Conservation (phyloP, 2,888 invertebrate genomes). For the Tipula helvola region DNA sequence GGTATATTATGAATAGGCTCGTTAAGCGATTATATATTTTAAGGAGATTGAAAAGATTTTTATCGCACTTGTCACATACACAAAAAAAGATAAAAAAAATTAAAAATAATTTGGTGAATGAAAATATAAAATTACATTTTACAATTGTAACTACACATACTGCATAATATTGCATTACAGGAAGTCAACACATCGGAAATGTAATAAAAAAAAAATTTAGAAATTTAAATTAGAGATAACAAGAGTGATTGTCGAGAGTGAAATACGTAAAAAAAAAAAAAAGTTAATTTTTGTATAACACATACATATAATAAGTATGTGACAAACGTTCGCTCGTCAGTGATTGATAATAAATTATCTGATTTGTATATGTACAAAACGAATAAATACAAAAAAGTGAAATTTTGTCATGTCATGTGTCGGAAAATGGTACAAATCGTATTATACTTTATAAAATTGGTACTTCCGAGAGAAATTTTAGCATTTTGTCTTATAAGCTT, state of each 20-base stretch:
- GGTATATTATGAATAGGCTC: background rate
- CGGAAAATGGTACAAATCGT: background rate
- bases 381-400: background rate
- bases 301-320: background rate
- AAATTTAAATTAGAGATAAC: slow-evolving; percentile 4
- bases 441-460: background rate
- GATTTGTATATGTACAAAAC: background rate
- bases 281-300: background rate
- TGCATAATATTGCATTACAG: background rate
- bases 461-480: background rate
- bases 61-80: background rate
- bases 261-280: background rate
- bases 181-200: background rate
- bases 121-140: background rate
- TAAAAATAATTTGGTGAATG: background rate
- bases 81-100: background rate
- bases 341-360: background rate
- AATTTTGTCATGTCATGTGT: background rate
- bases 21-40: background rate
- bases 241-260: background rate
- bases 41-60: background rate
- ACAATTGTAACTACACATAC: background rate
- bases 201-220: background rate
- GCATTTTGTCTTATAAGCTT: too few species aligned
- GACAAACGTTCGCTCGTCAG: background rate